Conservation (phyloP, 2,888 invertebrate genomes). For the Synergus japonicus region DNA sequence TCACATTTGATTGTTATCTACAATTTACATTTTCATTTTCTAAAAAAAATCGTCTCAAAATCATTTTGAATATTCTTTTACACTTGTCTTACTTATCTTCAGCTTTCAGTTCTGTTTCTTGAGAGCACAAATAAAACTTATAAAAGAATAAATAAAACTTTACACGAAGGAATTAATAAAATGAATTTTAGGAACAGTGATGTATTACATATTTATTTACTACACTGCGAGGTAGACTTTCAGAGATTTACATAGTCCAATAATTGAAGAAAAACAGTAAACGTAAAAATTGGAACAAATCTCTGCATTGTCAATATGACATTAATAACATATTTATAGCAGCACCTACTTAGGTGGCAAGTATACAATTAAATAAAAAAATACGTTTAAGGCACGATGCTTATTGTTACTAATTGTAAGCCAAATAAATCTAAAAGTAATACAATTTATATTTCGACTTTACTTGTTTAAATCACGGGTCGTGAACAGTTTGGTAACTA, state of each 20-base stretch:
- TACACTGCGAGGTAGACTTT: background rate
- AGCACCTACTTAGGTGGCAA: background rate
- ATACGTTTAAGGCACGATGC: background rate
- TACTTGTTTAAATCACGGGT: conserved; percentile 60
- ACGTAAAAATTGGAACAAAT: background rate
- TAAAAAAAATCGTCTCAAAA: no score
- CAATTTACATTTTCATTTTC: no score
- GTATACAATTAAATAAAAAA: background rate
- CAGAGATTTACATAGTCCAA: background rate
- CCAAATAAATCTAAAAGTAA: conserved; percentile 47
- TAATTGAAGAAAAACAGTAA: background rate
- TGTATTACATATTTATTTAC: background rate
- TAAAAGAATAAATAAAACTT: no score
- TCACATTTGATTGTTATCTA: no score
- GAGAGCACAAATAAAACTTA: no score
- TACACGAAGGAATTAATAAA: background rate
- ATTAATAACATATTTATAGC: background rate
- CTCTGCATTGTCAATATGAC: background rate
- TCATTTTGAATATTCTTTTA: no score
- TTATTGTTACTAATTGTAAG: background rate
- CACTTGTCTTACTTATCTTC: no score
- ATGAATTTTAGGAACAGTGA: background rate
- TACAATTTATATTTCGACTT: background rate
- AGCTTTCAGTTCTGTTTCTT: no score
- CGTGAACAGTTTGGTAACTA: conserved; percentile 80